Conservation (phyloP, 2,797 vertebrate species). For the Coendou prehensilis region DNA sequence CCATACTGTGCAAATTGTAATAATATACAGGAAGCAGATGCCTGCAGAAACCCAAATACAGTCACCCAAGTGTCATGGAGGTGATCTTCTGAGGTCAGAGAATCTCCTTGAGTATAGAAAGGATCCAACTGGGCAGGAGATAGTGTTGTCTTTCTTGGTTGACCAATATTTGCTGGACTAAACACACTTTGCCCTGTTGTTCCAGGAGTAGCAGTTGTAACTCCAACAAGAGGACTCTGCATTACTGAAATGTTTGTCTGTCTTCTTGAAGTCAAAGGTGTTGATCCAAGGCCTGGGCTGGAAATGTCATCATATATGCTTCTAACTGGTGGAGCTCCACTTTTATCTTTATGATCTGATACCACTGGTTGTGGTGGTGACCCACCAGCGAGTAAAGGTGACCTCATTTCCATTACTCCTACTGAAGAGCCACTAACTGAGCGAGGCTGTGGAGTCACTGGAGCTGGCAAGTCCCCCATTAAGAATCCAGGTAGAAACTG, state of each 20-base stretch:
- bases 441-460: constrained; percentile 94
- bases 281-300: constrained; percentile 89
- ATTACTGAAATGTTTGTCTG: constrained; percentile 63
- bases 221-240: no score
- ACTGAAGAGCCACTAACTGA: constrained; percentile 89
- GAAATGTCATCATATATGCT: constrained; percentile 96
- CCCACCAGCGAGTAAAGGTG: constrained; percentile 91
- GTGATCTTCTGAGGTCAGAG: no score
- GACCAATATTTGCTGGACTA: no score
- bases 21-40: no score
- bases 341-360: constrained; percentile 96
- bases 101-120: no score
- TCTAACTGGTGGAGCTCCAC: constrained; percentile 96
- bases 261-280: constrained; percentile 90
- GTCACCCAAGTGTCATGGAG: no score
- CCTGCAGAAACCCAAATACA: no score
- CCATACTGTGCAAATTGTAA: no score
- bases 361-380: constrained; percentile 94
- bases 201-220: no score
- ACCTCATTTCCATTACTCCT: constrained; percentile 90
- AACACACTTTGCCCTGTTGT: no score
- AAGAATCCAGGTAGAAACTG: constrained; percentile 98
- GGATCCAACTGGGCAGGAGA: no score
- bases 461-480: constrained; percentile 97
- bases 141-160: no score